Percentiles rank a stretch among this genome's conserved stretches.
These are phyloP conservation scores for Chamaea fasciata DNA, from an alignment of 2,113 vertebrate genomes.

Conservation along the genomic window DNA sequence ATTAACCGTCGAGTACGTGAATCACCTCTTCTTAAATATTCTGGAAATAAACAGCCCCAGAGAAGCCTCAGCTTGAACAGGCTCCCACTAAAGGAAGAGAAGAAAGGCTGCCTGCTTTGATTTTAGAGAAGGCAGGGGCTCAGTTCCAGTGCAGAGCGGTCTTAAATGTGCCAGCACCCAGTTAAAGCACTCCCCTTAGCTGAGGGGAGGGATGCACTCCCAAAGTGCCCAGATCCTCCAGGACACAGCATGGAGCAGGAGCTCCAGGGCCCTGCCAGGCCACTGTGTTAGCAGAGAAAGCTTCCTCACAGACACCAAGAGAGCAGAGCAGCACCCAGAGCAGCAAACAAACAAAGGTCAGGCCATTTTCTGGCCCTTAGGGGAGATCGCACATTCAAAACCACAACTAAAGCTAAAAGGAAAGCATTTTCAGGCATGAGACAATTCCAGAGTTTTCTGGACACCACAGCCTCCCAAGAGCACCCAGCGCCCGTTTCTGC, in stretches of 20 bases:
- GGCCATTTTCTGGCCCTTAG: not conserved
- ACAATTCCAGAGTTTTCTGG: not conserved
- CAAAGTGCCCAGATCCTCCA: not conserved
- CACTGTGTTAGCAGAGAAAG: not conserved
- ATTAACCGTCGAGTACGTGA: not conserved
- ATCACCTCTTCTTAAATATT: not conserved
- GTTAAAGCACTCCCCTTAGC: not conserved
- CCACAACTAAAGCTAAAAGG: not conserved
- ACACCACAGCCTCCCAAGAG: not conserved
- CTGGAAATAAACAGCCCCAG: not conserved
- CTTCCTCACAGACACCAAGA: not conserved
- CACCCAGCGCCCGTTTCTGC: not conserved
- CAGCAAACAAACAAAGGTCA: not conserved
- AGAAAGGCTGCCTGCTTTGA: not conserved
- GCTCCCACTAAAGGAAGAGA: not conserved
- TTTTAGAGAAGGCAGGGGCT: not conserved
- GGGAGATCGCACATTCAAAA: fast-evolving
- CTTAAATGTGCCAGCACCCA: not conserved
- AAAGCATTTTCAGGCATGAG: not conserved
- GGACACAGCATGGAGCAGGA: fast-evolving
- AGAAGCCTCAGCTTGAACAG: not conserved
- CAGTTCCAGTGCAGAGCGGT: not conserved
- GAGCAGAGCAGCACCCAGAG: not conserved
- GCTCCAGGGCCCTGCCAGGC: not conserved
- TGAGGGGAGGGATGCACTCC: not conserved